These are phyloP conservation scores for Micromussa lordhowensis DNA, from an alignment of 92 coral and sea anemone genomes.

Conservation along the genomic window DNA sequence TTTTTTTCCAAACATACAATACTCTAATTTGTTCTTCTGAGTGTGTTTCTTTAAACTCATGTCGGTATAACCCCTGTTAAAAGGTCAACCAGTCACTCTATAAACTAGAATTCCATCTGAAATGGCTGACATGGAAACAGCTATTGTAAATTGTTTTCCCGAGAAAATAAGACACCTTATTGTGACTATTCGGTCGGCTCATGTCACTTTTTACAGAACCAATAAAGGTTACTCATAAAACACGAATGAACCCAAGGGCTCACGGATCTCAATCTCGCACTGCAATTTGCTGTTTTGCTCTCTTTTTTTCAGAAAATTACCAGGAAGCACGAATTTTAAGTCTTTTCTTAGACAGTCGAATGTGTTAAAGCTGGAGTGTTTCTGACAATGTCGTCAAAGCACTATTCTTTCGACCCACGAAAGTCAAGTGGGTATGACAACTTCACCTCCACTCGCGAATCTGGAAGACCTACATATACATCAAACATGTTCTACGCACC, in stretches of 20 bases:
- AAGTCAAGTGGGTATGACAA: not conserved
- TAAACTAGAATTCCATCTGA: not conserved
- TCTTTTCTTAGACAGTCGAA: not conserved
- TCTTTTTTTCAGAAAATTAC: not conserved
- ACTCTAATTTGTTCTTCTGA: not conserved
- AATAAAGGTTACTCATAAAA: not conserved
- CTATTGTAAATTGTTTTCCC: not conserved
- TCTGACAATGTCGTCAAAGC: constrained; percentile 4
- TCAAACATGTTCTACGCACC: constrained; percentile 10
- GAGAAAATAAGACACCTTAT: not conserved
- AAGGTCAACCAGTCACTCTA: not conserved
- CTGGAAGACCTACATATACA: not conserved
- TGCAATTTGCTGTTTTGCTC: not conserved
- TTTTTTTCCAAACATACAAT: not conserved
- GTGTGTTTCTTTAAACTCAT: not conserved
- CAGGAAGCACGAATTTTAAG: not conserved
- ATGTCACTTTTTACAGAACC: not conserved
- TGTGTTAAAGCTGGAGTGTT: not conserved
- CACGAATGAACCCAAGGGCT: not conserved
- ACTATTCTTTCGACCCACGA: constrained; percentile 9
- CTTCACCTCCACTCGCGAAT: not conserved
- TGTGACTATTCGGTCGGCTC: too few species aligned
- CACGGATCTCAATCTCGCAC: not conserved
- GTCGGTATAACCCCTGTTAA: not conserved
- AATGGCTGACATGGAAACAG: not conserved